Conservation (phyloP, 2,888 invertebrate species). For the Ochropleura plecta region DNA sequence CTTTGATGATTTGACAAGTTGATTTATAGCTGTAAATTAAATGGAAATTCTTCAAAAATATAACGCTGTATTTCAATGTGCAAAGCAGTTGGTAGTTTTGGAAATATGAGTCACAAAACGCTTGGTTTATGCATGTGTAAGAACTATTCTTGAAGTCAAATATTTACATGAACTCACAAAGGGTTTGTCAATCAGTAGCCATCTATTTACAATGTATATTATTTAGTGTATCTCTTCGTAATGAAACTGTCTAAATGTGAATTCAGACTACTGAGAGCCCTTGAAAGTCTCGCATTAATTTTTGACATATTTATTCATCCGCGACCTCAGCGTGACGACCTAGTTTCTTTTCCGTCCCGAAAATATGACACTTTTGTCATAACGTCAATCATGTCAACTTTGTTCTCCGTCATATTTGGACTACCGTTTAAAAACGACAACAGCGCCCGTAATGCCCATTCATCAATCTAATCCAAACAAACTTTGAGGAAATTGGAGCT, state of each 20-base stretch:
- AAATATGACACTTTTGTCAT: constrained; percentile 65
- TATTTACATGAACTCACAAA: constrained; percentile 57
- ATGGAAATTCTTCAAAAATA: constrained; percentile 57
- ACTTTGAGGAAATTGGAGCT: constrained; percentile 43
- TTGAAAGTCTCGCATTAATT: constrained; percentile 37
- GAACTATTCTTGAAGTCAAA: constrained; percentile 59
- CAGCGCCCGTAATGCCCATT: constrained; percentile 30
- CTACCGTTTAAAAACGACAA: constrained; percentile 25
- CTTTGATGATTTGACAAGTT: constrained; percentile 66
- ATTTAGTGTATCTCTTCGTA: constrained; percentile 48
- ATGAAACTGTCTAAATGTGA: constrained; percentile 24
- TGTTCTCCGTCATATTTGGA: constrained; percentile 46
- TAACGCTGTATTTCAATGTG: constrained; percentile 46
- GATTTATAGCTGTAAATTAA: constrained; percentile 58
- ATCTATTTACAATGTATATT: constrained; percentile 42
- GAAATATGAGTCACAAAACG: constrained; percentile 44
- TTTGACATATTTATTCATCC: constrained; percentile 60
- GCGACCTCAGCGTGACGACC: constrained; percentile 64
- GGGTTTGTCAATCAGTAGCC: constrained; percentile 56
- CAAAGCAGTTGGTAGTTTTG: constrained; percentile 27
- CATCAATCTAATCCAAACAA: constrained; percentile 39
- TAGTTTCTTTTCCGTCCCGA: constrained; percentile 69
- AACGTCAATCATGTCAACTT: constrained; percentile 53
- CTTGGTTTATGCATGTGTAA: constrained; percentile 47
- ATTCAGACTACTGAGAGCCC: constrained; percentile 16